phyloP scores from a whole-genome alignment of 2,113 vertebrate genomes.

The Eira barbara region DNA sequence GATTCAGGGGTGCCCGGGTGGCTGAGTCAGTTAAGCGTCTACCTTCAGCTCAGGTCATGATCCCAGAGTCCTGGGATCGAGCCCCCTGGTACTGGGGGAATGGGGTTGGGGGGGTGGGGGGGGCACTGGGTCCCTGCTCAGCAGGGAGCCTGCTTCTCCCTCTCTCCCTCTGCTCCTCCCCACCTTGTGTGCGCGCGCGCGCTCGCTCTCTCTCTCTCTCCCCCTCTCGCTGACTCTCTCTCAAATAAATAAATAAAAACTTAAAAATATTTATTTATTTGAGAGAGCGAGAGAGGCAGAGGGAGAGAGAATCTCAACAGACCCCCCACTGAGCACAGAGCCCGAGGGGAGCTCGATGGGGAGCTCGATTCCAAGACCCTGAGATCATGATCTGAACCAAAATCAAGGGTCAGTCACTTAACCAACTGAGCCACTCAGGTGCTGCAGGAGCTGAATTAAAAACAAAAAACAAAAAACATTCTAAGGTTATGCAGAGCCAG shows the following conservation, averaged over 20 bases:
- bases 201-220: too few species aligned
- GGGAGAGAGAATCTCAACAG: background rate
- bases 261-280: background rate
- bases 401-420: background rate
- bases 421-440: background rate
- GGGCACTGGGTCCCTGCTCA: too few species aligned
- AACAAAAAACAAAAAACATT: background rate
- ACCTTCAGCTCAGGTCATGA: background rate
- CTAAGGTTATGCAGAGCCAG: background rate
- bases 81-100: too few species aligned
- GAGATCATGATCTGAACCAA: background rate
- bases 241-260: too few species aligned
- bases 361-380: background rate
- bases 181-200: too few species aligned
- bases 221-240: too few species aligned
- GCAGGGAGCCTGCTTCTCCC: too few species aligned
- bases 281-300: background rate
- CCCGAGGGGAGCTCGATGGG: background rate
- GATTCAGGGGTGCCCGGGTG: background rate
- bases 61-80: too few species aligned
- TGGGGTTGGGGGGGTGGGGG: too few species aligned
- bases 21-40: background rate
- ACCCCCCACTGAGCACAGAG: background rate
- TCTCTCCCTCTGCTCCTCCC: too few species aligned
- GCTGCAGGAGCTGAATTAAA: background rate